phyloP scores from a whole-genome alignment of 2,797 vertebrate species.

The Gastrophryne carolinensis region DNA sequence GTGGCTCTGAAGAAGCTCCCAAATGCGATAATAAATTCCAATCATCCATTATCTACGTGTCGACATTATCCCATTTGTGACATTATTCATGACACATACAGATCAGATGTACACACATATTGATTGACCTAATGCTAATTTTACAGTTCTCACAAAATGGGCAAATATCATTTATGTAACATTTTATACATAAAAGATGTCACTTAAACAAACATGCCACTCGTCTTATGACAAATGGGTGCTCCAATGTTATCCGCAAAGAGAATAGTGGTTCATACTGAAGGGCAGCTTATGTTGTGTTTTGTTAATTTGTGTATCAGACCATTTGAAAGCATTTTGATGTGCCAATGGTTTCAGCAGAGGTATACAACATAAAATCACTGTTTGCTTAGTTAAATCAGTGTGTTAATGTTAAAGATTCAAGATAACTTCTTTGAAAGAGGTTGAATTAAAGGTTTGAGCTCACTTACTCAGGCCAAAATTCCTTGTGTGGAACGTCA shows the following conservation, averaged over 20 bases:
- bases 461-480: too few species aligned
- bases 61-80: conserved; percentile 37
- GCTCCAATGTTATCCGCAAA: background rate
- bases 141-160: conserved; percentile 27
- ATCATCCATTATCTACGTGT: conserved; percentile 41
- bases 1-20: background rate
- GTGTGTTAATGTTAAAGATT: too few species aligned
- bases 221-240: background rate
- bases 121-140: conserved; percentile 42
- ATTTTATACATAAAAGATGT: conserved; percentile 4
- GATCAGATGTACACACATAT: conserved; percentile 30
- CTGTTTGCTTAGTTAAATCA: too few species aligned
- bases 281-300: too few species aligned
- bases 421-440: too few species aligned
- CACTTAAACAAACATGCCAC: conserved; percentile 36
- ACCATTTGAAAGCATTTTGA: too few species aligned
- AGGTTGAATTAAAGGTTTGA: too few species aligned
- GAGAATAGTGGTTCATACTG: too few species aligned
- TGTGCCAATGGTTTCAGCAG: too few species aligned
- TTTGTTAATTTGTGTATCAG: too few species aligned
- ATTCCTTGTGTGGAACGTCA: too few species aligned
- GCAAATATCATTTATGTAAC: conserved; percentile 42
- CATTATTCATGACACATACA: conserved; percentile 37
- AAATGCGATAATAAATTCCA: conserved; percentile 36
- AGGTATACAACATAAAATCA: too few species aligned